Base-by-base conservation (phyloP, 1,140 invertebrate genomes). In the Antheraea mylitta region DNA sequence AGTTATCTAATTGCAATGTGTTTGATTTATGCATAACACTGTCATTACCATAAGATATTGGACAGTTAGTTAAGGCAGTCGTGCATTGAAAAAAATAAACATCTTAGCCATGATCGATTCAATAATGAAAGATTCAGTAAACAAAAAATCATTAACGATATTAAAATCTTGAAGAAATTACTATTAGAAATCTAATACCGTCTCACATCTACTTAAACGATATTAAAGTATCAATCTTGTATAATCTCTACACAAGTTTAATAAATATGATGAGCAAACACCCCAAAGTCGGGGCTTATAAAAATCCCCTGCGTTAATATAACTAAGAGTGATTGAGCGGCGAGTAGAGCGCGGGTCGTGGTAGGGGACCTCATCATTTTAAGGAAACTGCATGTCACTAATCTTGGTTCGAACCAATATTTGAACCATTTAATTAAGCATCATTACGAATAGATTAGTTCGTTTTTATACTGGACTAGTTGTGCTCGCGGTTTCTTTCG, bases 271-370 rank as follows among this genome's bases (percentile, higher is more conserved):
- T 53, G 45, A 53, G 45, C 45, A 53, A 53, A 53, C 45, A 53
- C 45, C 45, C 45, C 19, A 61, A 61, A 61, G 60, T 30, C 60
- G 19, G 19, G 60, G 11, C 60, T 22, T 61, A 61, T 61, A 61
- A 61, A 61, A 61, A 61, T 61, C 60, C 19, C 60, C 19, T 10
- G n/a, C 60, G 8, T 61, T 61, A 61, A 61, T 61, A 61, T 30
- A 61, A 61, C 19, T 61, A 36, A 61, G n/a, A 61, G 60, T 61
- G 60, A 61, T 61, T 61, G 60, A 61, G 19, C 30, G 60, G 18
- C 13, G 60, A 36, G 30, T 22, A 16, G 6, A 30, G 60, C 16
- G 60, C 19, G 19, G 60, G 60, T 22, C 60, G 9, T 11, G 60
- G 60, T 30, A 61, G 60, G 19, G 22, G 16, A 22, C 58, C 58